phyloP scores from a whole-genome alignment of 2,797 vertebrate genomes.

The Pipistrellus nathusii region DNA sequence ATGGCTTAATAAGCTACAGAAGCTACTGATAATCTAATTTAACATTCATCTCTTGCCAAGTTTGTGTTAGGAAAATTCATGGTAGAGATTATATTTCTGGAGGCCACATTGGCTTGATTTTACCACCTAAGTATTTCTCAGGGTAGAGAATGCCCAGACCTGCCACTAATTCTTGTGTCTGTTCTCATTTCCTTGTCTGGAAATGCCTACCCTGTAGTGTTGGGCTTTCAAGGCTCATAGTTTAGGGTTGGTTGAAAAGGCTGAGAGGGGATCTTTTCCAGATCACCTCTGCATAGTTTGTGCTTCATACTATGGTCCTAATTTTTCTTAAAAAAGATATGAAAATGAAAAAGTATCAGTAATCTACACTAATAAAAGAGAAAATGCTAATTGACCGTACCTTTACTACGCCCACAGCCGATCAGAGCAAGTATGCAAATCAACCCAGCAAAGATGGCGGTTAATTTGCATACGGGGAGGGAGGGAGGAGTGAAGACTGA shows the following conservation, averaged over 20 bases:
- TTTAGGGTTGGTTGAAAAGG: background rate
- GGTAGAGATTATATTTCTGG: background rate
- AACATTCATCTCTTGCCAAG: slow-evolving; percentile 32
- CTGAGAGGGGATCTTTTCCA: background rate
- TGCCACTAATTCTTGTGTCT: background rate
- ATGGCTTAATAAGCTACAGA: background rate
- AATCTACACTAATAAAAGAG: background rate
- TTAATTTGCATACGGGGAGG: too few relatives aligned
- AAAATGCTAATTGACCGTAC: too few relatives aligned
- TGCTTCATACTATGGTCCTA: background rate
- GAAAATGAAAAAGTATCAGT: background rate
- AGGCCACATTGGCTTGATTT: background rate
- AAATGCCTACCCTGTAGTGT: background rate
- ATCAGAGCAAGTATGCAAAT: too few relatives aligned
- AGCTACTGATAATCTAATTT: background rate
- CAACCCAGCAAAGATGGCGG: too few relatives aligned
- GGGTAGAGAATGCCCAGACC: background rate
- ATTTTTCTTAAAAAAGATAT: background rate
- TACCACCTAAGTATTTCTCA: background rate
- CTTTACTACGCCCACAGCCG: too few relatives aligned
- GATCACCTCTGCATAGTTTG: background rate
- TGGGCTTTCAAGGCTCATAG: background rate
- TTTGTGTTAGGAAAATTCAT: background rate
- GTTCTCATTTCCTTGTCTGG: background rate
- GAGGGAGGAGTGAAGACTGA: too few relatives aligned